Percentiles rank a stretch among this genome's conserved stretches.
Conservation (phyloP, 2,888 invertebrate genomes). For the Plebejus anna region DNA sequence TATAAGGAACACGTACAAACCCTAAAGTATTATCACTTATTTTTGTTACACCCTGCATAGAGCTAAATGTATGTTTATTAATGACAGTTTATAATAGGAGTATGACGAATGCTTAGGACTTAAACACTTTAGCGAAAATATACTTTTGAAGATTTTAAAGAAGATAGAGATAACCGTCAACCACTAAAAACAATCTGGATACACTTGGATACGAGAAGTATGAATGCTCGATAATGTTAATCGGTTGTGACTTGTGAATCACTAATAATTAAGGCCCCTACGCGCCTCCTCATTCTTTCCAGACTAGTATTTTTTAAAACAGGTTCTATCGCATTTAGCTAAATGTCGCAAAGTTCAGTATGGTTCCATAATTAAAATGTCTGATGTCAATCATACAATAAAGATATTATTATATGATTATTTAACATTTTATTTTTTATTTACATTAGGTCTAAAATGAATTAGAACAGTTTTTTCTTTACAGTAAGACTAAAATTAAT, state of each 20-base stretch:
- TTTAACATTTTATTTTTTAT: too few relatives aligned
- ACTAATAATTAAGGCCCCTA: neutral
- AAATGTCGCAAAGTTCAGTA: neutral
- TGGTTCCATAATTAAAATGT: neutral
- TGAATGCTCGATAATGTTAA: neutral
- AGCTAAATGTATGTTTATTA: neutral
- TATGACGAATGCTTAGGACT: neutral
- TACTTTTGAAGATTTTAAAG: neutral
- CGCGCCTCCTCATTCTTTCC: neutral
- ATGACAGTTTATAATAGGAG: neutral
- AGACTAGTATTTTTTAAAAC: neutral
- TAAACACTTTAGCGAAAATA: neutral
- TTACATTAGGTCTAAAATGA: too few relatives aligned
- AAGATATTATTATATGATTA: too few relatives aligned
- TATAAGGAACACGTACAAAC: too few relatives aligned
- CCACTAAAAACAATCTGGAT: neutral
- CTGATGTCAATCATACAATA: neutral
- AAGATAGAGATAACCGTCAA: neutral
- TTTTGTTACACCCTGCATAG: neutral
- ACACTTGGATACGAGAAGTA: neutral
- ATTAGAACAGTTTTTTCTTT: too few relatives aligned
- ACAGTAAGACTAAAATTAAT: too few relatives aligned
- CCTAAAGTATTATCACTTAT: too few relatives aligned
- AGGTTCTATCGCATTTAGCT: neutral
- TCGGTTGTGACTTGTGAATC: conserved; percentile 7